Percentiles rank a stretch among this genome's conserved stretches.
Evolutionary conservation across 2,113 vertebrate species (phyloP).

Genomic region (Osmerus eperlanus): DNA sequence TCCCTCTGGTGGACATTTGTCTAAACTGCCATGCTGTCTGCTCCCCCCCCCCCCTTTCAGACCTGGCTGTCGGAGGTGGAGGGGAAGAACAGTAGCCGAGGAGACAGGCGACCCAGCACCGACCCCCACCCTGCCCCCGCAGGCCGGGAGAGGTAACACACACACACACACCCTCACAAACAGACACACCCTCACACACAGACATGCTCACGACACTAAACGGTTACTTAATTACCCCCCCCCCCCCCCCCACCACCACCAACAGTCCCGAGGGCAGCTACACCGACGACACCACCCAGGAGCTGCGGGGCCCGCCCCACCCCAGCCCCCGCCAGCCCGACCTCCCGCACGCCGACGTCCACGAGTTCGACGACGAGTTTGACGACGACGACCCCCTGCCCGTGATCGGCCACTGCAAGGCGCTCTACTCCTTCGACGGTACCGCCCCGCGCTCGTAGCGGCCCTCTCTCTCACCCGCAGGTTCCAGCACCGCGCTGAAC

Average conservation of each 20-base stretch:
- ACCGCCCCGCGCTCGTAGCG: conserved; percentile 25
- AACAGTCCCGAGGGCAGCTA: conserved; percentile 95
- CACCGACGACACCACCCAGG: conserved; percentile 91
- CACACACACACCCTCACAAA: conserved; percentile 5
- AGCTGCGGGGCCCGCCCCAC: conserved; percentile 80
- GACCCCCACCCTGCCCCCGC: conserved; percentile 84
- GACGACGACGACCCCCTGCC: conserved; percentile 96
- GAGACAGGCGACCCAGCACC: conserved; percentile 88
- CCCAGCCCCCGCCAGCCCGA: conserved; percentile 81
- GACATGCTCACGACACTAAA: neutral
- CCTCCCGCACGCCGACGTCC: conserved; percentile 57
- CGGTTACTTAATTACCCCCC: neutral
- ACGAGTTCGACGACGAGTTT: conserved; percentile 97
- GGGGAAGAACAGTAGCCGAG: conserved; percentile 87
- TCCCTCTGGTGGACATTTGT: neutral
- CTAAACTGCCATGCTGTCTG: neutral
- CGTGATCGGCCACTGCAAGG: conserved; percentile 96
- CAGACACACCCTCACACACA: conserved; percentile 12
- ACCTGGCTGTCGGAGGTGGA: conserved; percentile 96
- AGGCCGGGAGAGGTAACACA: conserved; percentile 90
- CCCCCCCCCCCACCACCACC: conserved; percentile 27
- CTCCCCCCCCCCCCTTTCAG: conserved; percentile 55
- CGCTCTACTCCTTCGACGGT: conserved; percentile 96
- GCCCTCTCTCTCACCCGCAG: neutral
- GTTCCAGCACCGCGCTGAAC: neutral